phyloP scores from a whole-genome alignment of 2,797 vertebrate genomes.

The Leptatherina wallacei region DNA sequence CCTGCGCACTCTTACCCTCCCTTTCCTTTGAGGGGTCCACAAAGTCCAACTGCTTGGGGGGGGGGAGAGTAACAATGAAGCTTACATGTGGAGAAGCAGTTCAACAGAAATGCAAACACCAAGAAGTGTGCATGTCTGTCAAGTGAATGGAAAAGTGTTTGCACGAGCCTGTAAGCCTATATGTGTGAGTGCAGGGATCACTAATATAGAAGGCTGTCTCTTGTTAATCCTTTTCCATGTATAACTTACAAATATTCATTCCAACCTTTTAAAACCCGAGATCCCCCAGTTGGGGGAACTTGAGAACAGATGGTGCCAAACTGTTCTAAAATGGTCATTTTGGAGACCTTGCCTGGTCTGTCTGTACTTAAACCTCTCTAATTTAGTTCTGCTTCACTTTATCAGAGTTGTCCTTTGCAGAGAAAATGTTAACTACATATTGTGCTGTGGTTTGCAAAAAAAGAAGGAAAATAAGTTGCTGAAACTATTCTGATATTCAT shows the following conservation, averaged over 20 bases:
- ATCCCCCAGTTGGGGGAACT: neutral
- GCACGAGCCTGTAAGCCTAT: neutral
- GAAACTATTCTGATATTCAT: too few relatives aligned
- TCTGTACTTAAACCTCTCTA: too few relatives aligned
- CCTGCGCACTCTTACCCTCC: conserved; percentile 82
- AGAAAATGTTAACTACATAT: too few relatives aligned
- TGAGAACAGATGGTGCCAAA: neutral
- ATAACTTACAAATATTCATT: neutral
- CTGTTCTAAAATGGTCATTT: too few relatives aligned
- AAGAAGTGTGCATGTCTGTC: conserved; percentile 59
- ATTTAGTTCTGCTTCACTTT: too few relatives aligned
- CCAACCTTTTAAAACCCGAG: neutral
- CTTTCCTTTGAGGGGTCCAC: conserved; percentile 79
- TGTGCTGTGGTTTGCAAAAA: too few relatives aligned
- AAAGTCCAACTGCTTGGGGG: conserved; percentile 82
- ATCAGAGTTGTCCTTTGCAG: too few relatives aligned
- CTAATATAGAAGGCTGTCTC: neutral
- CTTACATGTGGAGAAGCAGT: conserved; percentile 65
- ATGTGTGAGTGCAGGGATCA: neutral
- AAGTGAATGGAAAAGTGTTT: conserved; percentile 37
- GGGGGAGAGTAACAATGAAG: conserved; percentile 80
- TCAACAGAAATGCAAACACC: conserved; percentile 63
- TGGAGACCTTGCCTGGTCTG: too few relatives aligned
- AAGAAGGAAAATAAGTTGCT: too few relatives aligned
- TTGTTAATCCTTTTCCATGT: neutral